Evolutionary conservation across 2,888 invertebrate species (phyloP).

Genomic region (Serrognathus titanus): DNA sequence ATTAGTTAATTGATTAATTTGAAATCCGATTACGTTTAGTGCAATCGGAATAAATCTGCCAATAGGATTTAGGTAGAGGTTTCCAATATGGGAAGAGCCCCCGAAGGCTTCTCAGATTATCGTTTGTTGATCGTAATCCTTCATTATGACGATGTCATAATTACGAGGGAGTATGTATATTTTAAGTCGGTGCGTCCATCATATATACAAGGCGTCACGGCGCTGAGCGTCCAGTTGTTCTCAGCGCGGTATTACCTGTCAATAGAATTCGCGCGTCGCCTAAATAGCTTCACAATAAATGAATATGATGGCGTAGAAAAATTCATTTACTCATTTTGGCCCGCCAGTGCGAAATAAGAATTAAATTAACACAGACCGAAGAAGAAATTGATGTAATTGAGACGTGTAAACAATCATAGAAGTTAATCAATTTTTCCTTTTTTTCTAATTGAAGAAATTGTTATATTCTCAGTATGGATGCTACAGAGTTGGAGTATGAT

Average conservation of each 20-base stretch:
- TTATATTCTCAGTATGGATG: not conserved
- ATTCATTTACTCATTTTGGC: not conserved
- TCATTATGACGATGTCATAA: slow-evolving; percentile 11
- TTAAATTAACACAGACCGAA: not conserved
- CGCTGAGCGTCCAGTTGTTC: slow-evolving; percentile 33
- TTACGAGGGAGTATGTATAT: slow-evolving; percentile 28
- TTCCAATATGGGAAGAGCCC: no score
- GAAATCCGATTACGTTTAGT: no score
- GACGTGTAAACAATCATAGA: not conserved
- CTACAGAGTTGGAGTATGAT: slow-evolving; percentile 37
- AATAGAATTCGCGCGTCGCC: not conserved
- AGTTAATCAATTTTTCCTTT: slow-evolving; percentile 3
- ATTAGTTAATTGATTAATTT: no score
- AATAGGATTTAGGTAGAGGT: no score
- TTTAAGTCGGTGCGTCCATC: slow-evolving; percentile 29
- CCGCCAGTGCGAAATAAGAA: not conserved
- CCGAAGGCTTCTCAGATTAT: no score
- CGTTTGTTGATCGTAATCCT: no score
- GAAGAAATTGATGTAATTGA: slow-evolving; percentile 1
- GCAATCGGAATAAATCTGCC: no score
- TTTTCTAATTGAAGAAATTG: not conserved
- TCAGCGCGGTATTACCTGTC: slow-evolving; percentile 18
- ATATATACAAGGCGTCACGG: slow-evolving; percentile 38
- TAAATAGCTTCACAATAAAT: slow-evolving; percentile 3
- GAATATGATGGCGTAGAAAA: not conserved